Base-by-base conservation (phyloP, 2,113 vertebrate species). In the Turnix velox region DNA sequence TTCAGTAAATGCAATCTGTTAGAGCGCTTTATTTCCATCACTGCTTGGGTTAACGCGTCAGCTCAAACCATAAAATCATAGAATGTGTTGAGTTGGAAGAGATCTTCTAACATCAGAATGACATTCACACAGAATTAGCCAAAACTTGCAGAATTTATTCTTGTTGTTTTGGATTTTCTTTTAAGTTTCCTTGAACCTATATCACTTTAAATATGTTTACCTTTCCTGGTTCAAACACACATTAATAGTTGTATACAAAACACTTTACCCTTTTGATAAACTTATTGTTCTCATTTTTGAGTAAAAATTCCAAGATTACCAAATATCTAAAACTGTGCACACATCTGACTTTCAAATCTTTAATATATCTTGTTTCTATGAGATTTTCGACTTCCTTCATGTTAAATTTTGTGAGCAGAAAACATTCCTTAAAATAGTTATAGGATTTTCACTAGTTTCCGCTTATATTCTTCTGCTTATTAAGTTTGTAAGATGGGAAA, bases 161-260 rank as follows among this genome's bases (percentile, higher is more conserved):
- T 63, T 0, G 0, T 51, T n/a, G n/a, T n/a, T n/a, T n/a, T n/a
- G n/a, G 10, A 35, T 1, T 55, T 40, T 51, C 55, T 42, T 10
- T 25, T 55, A 55, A n/a, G n/a, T 33, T 67, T 33, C 18, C 79
- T 35, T 84, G 20, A 45, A 73, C 30, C 20, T 86, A 9, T 45
- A n/a, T 71, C 10, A 12, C 24, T 78, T 0, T 14, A 46, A 84
- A 5, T 59, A 9, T 40, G 14, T 86, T 83, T 42, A 23, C 30
- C 23, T 68, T 73, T 58, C 9, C 17, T 66, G 14, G 4, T 90
- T 93, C 71, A 86, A 80, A 48, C 3, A n/a, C 12, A 10, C 19
- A 28, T 61, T 73, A 35, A 10, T 33, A 31, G 22, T 48, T 55
- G 9, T n/a, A 54, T 31, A 25, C 15, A 37, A 72, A 89, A 65